Evolutionary conservation across 2,888 invertebrate species (phyloP).

Genomic region (Mythimna loreyi): DNA sequence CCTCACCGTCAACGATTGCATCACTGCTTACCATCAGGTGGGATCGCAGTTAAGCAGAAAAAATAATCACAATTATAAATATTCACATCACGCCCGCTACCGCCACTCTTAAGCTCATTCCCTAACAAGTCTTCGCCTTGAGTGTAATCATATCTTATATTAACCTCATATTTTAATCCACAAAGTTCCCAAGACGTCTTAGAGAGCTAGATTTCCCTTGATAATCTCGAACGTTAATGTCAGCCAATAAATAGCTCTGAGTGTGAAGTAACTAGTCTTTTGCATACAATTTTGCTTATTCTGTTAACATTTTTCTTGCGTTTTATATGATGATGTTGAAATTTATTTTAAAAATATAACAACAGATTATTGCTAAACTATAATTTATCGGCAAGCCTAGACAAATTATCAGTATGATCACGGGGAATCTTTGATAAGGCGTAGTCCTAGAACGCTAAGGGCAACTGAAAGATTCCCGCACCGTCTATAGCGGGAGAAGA

Average conservation of each 20-base stretch:
- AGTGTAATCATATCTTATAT: conserved; percentile 59
- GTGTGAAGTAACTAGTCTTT: conserved; percentile 35
- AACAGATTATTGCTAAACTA: background rate
- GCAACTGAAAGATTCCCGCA: too few species aligned
- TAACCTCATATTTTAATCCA: conserved; percentile 57
- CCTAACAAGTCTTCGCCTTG: conserved; percentile 35
- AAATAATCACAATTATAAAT: too few species aligned
- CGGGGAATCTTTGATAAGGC: too few species aligned
- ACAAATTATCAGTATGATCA: too few species aligned
- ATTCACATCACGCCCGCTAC: conserved; percentile 16
- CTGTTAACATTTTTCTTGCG: conserved; percentile 11
- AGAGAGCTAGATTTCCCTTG: conserved; percentile 69
- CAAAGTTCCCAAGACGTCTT: conserved; percentile 55
- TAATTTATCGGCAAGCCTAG: too few species aligned
- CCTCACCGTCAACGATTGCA: too few species aligned
- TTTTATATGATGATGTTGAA: background rate
- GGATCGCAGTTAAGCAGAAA: too few species aligned
- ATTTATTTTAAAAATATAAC: conserved; percentile 1
- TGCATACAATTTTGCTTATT: conserved; percentile 37
- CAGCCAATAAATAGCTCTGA: conserved; percentile 49
- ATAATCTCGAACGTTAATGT: conserved; percentile 55
- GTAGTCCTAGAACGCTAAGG: too few species aligned
- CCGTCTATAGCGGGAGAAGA: too few species aligned
- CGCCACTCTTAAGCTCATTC: conserved; percentile 2
- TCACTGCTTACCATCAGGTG: too few species aligned